These are phyloP conservation scores for Hippocampus barbouri DNA, from an alignment of 2,113 vertebrate species.

Conservation along the genomic window DNA sequence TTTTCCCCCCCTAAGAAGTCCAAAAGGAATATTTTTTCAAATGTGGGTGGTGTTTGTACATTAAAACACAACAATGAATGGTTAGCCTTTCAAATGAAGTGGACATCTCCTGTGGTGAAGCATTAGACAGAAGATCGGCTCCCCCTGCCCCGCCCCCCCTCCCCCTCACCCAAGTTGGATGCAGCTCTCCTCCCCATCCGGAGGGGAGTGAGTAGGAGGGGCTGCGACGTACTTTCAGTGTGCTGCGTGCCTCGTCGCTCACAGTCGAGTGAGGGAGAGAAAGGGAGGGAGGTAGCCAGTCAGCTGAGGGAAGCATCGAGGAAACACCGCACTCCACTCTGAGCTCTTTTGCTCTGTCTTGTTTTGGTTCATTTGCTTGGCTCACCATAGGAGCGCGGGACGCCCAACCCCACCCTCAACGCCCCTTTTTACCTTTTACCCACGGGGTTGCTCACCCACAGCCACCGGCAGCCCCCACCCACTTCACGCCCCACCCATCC, in stretches of 20 bases:
- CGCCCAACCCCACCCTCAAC: constrained; percentile 36
- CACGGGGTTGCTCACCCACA: background rate
- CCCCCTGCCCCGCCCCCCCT: background rate
- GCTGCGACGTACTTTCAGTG: constrained; percentile 52
- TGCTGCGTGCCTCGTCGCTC: constrained; percentile 43
- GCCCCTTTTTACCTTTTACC: background rate
- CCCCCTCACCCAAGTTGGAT: constrained; percentile 5
- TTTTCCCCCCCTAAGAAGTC: too few relatives aligned
- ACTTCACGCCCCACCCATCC: constrained; percentile 8
- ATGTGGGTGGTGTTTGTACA: too few relatives aligned
- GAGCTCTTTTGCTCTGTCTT: constrained; percentile 28
- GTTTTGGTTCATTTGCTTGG: constrained; percentile 23
- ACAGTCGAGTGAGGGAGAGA: constrained; percentile 20
- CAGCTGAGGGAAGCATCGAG: constrained; percentile 23
- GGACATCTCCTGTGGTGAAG: background rate
- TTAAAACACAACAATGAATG: too few relatives aligned
- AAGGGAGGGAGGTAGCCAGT: constrained; percentile 27
- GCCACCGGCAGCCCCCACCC: background rate
- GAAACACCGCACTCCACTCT: constrained; percentile 23
- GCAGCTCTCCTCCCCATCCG: constrained; percentile 46
- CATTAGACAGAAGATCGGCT: constrained; percentile 8
- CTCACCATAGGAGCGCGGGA: constrained; percentile 40
- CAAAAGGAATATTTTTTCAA: too few relatives aligned
- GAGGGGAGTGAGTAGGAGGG: constrained; percentile 55
- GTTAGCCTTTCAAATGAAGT: background rate